These are phyloP conservation scores for Arge pagana DNA, from an alignment of 2,888 invertebrate genomes.

Conservation along the genomic window DNA sequence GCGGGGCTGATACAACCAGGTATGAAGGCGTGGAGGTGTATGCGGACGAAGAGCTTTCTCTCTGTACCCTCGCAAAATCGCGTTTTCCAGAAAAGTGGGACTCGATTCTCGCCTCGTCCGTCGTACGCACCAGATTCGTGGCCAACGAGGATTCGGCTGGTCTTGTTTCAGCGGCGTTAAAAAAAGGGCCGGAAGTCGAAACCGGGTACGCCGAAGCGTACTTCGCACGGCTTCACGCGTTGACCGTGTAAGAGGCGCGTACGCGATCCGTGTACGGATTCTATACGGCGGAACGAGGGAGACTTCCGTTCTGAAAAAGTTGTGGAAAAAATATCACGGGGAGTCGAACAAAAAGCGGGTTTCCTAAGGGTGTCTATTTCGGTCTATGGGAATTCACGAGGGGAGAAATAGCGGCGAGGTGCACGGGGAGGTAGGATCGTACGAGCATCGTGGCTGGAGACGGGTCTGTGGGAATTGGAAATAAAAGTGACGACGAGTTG, in stretches of 20 bases:
- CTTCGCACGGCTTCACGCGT: slow-evolving; percentile 21
- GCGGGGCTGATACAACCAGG: no score
- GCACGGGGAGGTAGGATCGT: slow-evolving; percentile 10
- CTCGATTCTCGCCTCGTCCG: no score
- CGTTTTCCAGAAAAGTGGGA: no score
- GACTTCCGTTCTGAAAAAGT: slow-evolving; percentile 14
- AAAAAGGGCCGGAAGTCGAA: no score
- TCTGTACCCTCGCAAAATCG: no score
- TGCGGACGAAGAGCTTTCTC: no score
- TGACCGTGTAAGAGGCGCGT: not conserved
- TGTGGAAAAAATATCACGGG: slow-evolving; percentile 1
- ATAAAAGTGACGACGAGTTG: not conserved
- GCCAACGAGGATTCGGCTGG: no score
- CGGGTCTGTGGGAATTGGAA: slow-evolving; percentile 17
- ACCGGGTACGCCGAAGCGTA: not conserved
- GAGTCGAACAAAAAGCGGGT: slow-evolving; percentile 9
- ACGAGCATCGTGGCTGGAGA: not conserved
- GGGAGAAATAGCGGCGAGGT: no score
- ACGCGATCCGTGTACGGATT: slow-evolving; percentile 11
- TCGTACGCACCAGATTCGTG: no score
- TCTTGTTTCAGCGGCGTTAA: no score
- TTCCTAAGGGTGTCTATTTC: slow-evolving; percentile 17
- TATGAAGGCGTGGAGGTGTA: no score
- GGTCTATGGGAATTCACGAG: no score
- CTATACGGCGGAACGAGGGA: slow-evolving; percentile 3